Evolutionary conservation across 2,797 vertebrate genomes (phyloP).

Genomic region (Pseudochirops corinnae): DNA sequence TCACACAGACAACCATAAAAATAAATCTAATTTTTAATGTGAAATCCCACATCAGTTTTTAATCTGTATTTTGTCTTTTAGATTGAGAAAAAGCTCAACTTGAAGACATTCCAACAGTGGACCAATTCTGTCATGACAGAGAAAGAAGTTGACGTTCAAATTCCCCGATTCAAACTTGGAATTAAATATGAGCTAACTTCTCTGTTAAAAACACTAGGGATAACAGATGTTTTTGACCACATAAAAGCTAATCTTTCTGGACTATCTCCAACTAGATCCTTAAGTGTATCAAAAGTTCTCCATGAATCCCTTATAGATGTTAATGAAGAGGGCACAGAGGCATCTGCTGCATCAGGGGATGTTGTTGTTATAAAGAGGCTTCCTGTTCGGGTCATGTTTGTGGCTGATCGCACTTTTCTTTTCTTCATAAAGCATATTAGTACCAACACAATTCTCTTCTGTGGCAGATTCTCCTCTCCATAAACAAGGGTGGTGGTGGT

Average conservation of each 20-base stretch:
- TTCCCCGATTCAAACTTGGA: constrained; percentile 84
- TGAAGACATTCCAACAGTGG: constrained; percentile 77
- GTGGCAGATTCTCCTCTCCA: constrained; percentile 83
- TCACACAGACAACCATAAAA: not conserved
- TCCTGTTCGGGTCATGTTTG: constrained; percentile 75
- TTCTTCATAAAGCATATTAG: constrained; percentile 80
- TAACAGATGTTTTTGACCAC: constrained; percentile 82
- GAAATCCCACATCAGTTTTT: accelerated
- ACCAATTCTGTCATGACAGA: constrained; percentile 67
- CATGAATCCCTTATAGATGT: constrained; percentile 85
- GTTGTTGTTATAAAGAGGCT: constrained; percentile 67
- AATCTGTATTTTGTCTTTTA: constrained; percentile 56
- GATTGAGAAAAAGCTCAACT: constrained; percentile 75
- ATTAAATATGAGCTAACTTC: constrained; percentile 79
- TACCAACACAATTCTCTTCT: constrained; percentile 77
- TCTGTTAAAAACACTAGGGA: constrained; percentile 79
- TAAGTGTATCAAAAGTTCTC: constrained; percentile 82
- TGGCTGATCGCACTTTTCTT: constrained; percentile 83
- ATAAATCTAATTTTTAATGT: not conserved
- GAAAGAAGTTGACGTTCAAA: constrained; percentile 76
- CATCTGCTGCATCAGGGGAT: constrained; percentile 63
- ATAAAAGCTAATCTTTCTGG: constrained; percentile 84
- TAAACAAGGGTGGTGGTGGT: constrained; percentile 39
- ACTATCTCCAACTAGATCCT: constrained; percentile 77
- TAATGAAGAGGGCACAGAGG: constrained; percentile 84